These are phyloP conservation scores for Procambarus virginalis DNA, from an alignment of 1,140 invertebrate species.

Conservation along the genomic window DNA sequence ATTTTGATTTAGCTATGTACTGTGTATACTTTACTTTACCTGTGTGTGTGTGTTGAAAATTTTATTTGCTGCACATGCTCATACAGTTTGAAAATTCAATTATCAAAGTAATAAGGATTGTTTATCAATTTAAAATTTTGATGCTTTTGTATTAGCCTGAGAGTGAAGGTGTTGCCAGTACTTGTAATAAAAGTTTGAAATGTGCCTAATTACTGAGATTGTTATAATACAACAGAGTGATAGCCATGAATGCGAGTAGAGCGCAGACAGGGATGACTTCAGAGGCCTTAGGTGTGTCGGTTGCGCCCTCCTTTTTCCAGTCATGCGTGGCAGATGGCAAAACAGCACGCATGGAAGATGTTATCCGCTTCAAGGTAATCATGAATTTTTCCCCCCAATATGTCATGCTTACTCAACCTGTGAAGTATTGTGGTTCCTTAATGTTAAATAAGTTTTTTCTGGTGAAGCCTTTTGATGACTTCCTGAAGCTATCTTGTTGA, in stretches of 20 bases:
- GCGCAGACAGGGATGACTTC: conserved; percentile 95
- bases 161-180: not conserved
- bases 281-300: conserved; percentile 91
- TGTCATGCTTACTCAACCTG: conserved; percentile 4
- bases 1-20: no score
- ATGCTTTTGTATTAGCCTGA: not conserved
- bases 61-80: no score
- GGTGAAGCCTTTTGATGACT: no score
- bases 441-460: not conserved
- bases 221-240: conserved; percentile 84
- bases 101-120: no score
- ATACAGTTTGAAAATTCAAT: no score
- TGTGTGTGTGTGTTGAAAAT: no score
- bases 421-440: not conserved
- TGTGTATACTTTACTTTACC: no score
- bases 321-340: conserved; percentile 94
- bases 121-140: no score
- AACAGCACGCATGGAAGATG: conserved; percentile 95
- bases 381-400: not conserved
- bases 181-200: not conserved
- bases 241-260: conserved; percentile 93
- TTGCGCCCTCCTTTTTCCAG: conserved; percentile 98
- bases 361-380: conserved; percentile 91
- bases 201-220: not conserved
- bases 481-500: no score